phyloP scores from a whole-genome alignment of 2,888 invertebrate species.

The Sepiola atlantica region DNA sequence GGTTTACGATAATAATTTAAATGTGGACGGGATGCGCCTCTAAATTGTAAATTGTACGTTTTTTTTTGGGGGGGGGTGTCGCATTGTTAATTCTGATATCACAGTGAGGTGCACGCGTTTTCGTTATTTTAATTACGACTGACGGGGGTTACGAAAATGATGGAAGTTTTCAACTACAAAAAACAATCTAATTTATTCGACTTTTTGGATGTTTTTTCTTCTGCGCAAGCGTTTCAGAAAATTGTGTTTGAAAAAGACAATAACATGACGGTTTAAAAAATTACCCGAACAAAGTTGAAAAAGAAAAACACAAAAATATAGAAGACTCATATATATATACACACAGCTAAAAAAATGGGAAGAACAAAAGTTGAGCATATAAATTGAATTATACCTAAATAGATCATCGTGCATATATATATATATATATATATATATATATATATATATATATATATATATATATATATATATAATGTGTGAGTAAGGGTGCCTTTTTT shows the following conservation, averaged over 20 bases:
- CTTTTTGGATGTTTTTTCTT: background rate
- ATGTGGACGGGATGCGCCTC: background rate
- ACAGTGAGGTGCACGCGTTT: background rate
- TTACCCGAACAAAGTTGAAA: background rate
- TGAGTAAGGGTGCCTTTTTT: too few relatives aligned
- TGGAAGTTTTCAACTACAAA: background rate
- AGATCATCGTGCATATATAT: background rate
- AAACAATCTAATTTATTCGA: background rate
- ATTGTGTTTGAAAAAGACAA: constrained; percentile 6
- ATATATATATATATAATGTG: too few relatives aligned
- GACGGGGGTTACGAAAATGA: background rate
- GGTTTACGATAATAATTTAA: background rate
- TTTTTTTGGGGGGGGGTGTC: background rate
- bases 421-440: background rate
- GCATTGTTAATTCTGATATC: background rate
- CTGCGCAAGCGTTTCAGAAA: background rate
- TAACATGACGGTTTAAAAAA: background rate
- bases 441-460: background rate
- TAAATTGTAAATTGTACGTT: background rate
- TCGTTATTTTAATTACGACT: background rate
- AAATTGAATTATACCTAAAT: background rate
- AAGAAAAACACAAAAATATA: background rate
- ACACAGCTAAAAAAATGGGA: background rate
- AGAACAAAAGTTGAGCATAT: background rate
- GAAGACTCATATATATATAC: background rate